Percentiles rank a stretch among this genome's conserved stretches.
Conservation (phyloP, 1,140 invertebrate genomes). For the Penaeus vannamei region DNA sequence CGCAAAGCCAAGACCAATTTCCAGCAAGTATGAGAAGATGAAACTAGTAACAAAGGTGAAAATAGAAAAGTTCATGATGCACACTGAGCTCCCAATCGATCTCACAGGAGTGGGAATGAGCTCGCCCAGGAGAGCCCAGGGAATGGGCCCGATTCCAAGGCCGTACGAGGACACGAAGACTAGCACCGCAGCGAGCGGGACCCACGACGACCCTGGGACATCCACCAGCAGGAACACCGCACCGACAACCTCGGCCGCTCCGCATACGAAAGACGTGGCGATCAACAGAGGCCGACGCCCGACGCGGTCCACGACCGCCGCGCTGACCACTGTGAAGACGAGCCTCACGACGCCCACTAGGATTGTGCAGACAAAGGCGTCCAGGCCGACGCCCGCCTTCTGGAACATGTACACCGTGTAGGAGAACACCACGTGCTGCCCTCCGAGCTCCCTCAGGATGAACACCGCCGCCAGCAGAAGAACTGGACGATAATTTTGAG, state of each 20-base stretch:
- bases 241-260: neutral
- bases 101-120: neutral
- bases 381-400: neutral
- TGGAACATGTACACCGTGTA: slow-evolving; percentile 53
- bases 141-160: slow-evolving; percentile 1
- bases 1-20: neutral
- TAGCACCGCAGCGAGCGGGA: neutral
- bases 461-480: slow-evolving; percentile 14
- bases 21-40: neutral
- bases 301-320: neutral
- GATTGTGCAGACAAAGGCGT: neutral
- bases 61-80: neutral
- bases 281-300: neutral
- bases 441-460: slow-evolving; percentile 46
- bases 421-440: slow-evolving; percentile 49
- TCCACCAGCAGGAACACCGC: neutral
- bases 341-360: neutral
- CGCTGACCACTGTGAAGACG: neutral
- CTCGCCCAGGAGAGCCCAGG: neutral
- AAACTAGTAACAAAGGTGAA: neutral
- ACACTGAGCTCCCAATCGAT: neutral
- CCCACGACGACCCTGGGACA: neutral
- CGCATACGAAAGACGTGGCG: neutral
- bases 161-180: neutral
- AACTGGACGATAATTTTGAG: neutral